A percentile compares a stretch with the other conserved stretches of the same genome.
Evolutionary conservation across 2,888 invertebrate genomes (phyloP).

Genomic region (Ochropleura plecta): DNA sequence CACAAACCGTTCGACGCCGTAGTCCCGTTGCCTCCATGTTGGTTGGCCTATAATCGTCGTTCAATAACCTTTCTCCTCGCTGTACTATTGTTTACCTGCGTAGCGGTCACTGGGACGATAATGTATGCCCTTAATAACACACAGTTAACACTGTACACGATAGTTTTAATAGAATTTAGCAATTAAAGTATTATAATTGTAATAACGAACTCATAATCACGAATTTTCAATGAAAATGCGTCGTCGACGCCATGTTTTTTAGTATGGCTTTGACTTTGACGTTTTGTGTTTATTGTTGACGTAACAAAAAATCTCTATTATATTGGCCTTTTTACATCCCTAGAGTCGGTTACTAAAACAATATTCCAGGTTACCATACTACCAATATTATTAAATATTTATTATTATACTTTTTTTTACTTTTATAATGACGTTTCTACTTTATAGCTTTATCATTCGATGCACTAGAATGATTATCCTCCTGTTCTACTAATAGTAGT

Average conservation of each 20-base stretch:
- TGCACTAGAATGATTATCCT: no score
- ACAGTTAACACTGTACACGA: conserved; percentile 47
- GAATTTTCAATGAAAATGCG: conserved; percentile 14
- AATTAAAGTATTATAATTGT: conserved; percentile 2
- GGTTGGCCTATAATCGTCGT: conserved; percentile 75
- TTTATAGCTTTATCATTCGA: no score
- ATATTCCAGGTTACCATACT: no score
- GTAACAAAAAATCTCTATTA: conserved; percentile 12
- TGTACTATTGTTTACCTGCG: conserved; percentile 81
- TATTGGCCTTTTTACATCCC: background rate
- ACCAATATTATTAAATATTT: no score
- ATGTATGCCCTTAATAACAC: conserved; percentile 48
- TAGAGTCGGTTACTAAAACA: conserved; percentile 6
- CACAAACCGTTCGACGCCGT: conserved; percentile 73
- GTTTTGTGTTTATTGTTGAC: conserved; percentile 19
- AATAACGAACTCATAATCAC: conserved; percentile 8
- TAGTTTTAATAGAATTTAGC: conserved; percentile 10
- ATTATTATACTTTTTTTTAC: no score
- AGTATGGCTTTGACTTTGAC: conserved; percentile 15
- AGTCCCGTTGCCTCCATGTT: conserved; percentile 67
- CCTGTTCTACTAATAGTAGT: no score
- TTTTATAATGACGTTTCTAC: no score
- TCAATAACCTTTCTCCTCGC: conserved; percentile 77
- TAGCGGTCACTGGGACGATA: conserved; percentile 64
- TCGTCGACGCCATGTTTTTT: conserved; percentile 61